A percentile compares a stretch with the other conserved stretches of the same genome.
phyloP scores from a whole-genome alignment of 2,888 invertebrate genomes.

The Apoda limacodes region DNA sequence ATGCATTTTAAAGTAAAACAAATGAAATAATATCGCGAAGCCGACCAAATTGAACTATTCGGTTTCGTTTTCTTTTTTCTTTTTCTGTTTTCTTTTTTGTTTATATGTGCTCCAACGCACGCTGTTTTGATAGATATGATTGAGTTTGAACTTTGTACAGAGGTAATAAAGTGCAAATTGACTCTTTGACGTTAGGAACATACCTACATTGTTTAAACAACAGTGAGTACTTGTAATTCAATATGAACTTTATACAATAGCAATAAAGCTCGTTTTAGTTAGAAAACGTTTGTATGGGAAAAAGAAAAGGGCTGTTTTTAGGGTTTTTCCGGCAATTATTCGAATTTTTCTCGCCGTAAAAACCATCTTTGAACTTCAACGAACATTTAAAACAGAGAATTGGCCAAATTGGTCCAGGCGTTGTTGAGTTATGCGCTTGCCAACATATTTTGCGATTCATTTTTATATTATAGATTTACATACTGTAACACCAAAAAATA shows the following conservation, averaged over 20 bases:
- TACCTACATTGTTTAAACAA: conserved; percentile 20
- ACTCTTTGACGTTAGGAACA: conserved; percentile 15
- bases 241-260: conserved; percentile 18
- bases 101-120: conserved; percentile 18
- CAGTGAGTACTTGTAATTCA: conserved; percentile 19
- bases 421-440: conserved; percentile 16
- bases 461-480: no score
- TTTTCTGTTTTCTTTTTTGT: conserved; percentile 16
- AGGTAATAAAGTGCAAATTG: conserved; percentile 7
- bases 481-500: no score
- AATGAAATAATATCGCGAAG: no score
- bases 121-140: conserved; percentile 21
- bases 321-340: conserved; percentile 5
- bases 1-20: conserved; percentile 2
- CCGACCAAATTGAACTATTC: no score
- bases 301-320: conserved; percentile 8
- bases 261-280: conserved; percentile 17
- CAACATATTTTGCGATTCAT: conserved; percentile 14
- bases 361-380: conserved; percentile 6
- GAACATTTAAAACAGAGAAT: conserved; percentile 5
- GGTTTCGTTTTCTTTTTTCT: no score
- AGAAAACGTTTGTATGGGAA: conserved; percentile 12
- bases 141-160: conserved; percentile 5
- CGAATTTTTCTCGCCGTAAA: conserved; percentile 9
- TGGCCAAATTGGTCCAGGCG: conserved; percentile 11